phyloP scores from a whole-genome alignment of 2,797 vertebrate species.

The Anomalospiza imberbis region DNA sequence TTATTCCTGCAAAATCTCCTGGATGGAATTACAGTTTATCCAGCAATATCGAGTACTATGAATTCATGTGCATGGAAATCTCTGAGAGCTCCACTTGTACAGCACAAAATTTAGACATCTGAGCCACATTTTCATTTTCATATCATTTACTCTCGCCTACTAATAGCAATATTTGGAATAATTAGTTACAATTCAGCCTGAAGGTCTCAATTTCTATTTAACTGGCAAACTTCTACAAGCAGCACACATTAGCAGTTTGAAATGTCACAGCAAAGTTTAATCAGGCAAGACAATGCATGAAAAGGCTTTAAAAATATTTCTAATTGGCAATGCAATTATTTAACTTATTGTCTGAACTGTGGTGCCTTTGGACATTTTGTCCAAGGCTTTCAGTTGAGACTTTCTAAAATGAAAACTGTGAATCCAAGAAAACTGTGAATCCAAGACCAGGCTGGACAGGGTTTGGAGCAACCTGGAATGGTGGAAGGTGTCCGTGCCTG shows the following conservation, averaged over 20 bases:
- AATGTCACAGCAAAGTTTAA: constrained; percentile 26
- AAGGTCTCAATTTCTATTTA: constrained; percentile 43
- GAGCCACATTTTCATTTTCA: background rate
- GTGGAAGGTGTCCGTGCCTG: background rate
- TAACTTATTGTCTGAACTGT: background rate
- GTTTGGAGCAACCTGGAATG: background rate
- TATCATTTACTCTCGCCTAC: background rate
- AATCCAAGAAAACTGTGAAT: background rate
- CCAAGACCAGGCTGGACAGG: rapidly evolving
- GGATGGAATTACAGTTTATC: background rate
- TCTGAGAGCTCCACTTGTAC: background rate
- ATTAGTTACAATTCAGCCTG: constrained; percentile 33
- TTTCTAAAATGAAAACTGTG: background rate
- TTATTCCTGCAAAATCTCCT: constrained; percentile 6
- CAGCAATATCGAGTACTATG: background rate
- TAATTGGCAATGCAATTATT: constrained; percentile 1
- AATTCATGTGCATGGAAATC: background rate
- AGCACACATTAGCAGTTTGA: background rate
- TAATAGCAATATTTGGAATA: constrained; percentile 47
- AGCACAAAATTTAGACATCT: background rate
- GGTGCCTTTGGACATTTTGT: background rate
- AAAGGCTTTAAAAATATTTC: background rate
- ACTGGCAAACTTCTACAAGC: constrained; percentile 1
- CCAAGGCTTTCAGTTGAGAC: background rate
- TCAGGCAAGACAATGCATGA: background rate